phyloP scores from a whole-genome alignment of 35 echinoderm and acorn worm genomes.

The Anneissia japonica region DNA sequence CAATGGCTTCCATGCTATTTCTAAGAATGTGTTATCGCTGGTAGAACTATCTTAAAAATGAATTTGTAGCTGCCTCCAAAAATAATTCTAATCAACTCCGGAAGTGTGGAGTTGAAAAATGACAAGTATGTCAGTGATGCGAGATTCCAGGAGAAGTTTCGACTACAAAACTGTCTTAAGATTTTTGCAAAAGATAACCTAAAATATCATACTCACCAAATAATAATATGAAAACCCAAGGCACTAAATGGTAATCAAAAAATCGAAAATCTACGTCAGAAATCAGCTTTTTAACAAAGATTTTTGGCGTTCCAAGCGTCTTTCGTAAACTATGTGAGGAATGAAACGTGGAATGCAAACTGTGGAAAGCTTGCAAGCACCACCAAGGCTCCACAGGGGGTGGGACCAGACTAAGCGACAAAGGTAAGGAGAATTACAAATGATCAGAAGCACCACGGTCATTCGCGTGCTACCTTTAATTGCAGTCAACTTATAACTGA shows the following conservation, averaged over 20 bases:
- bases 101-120: slow-evolving; percentile 99
- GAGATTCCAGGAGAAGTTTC: slow-evolving; percentile 57
- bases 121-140: slow-evolving; percentile 99
- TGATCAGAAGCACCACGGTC: slow-evolving; percentile 40
- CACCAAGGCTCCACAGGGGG: slow-evolving; percentile 95
- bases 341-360: slow-evolving; percentile 95
- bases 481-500: not conserved
- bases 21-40: not conserved
- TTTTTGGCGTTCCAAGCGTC: slow-evolving; percentile 99
- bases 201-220: slow-evolving; percentile 60
- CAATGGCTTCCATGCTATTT: not conserved
- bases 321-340: slow-evolving; percentile 94
- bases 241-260: slow-evolving; percentile 51
- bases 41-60: not conserved
- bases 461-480: not conserved
- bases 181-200: slow-evolving; percentile 45
- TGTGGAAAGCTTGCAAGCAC: slow-evolving; percentile 56
- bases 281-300: slow-evolving; percentile 91
- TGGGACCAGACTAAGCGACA: slow-evolving; percentile 73
- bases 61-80: not conserved
- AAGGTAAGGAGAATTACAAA: slow-evolving; percentile 74
- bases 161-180: slow-evolving; percentile 32
- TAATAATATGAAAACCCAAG: slow-evolving; percentile 62
- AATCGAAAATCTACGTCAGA: slow-evolving; percentile 13
- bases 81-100: slow-evolving; percentile 49